Base-by-base conservation (phyloP, 2,113 vertebrate genomes). In the Mus pahari region DNA sequence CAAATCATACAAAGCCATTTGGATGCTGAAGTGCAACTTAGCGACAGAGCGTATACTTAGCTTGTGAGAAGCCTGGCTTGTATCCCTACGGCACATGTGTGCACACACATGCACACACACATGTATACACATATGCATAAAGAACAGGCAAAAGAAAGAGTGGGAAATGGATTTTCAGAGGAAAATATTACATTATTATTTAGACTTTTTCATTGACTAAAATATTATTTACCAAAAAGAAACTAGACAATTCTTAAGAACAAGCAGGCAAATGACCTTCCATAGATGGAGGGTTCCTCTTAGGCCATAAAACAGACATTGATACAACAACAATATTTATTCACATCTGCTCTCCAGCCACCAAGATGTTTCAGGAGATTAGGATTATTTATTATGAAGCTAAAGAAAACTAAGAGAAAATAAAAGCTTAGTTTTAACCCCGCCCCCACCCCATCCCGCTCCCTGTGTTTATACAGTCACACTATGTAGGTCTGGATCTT, bases 161-260 rank as follows among this genome's bases (percentile, higher is more conserved):
- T 50, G 19, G 66, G 11, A 53, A 53, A 53, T 39, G 33, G 20
- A 36, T 81, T 22, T 55, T 12, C 42, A 86, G 28, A 50, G 42
- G 82, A 70, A 12, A 31, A 36, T 70, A 20, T 66, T 48, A 33
- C 31, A 20, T 33, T 95, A 36, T 50, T 94, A 36, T 45, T 90
- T 36, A 96, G 45, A 95, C 66, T 88, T 95, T 74, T 45, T 14
- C 79, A 79, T 89, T 96, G n/a, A 33, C 71, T n/a, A 66, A 58
- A 55, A 58, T 10, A 89, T 86, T 94, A 42, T 8, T 81, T 95
- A 90, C n/a, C n/a, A 92, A 81, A 95, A 91, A 75, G 10, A 87
- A n/a, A 89, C 82, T 83, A 92, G 24, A 81, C 60, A 70, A 87
- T 93, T 96, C 88, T 87, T 50, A 94, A 90, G 48, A 92, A 93